These are phyloP conservation scores for Odocoileus virginianus DNA, from an alignment of 2,113 vertebrate species.

Conservation along the genomic window DNA sequence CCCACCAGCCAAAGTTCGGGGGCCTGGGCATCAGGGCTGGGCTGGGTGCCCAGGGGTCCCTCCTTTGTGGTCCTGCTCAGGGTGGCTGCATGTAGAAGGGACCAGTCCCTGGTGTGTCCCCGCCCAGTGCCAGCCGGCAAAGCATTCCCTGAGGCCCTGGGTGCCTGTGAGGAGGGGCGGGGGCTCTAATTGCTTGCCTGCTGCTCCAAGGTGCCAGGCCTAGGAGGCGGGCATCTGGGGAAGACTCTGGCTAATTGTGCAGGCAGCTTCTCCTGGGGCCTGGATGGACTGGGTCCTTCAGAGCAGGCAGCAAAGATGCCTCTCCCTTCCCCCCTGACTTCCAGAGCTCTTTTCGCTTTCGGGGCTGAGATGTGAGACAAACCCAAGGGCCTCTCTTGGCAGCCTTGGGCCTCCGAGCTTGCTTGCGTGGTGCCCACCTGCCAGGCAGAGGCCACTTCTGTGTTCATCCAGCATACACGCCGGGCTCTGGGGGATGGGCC, in stretches of 20 bases:
- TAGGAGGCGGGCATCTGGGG: background rate
- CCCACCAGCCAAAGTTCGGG: background rate
- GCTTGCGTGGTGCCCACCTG: background rate
- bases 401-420: background rate
- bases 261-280: background rate
- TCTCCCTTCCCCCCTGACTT: background rate
- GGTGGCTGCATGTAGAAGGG: background rate
- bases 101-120: background rate
- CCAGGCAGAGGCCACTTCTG: background rate
- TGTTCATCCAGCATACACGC: background rate
- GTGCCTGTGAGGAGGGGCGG: background rate
- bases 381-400: background rate
- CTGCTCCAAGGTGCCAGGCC: background rate
- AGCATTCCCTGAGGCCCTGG: background rate
- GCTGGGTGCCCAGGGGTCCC: background rate
- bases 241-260: background rate
- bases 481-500: accelerated
- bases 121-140: background rate
- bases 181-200: slow-evolving; percentile 48
- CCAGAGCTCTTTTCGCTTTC: too few relatives aligned
- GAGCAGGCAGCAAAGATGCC: background rate
- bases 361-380: accelerated
- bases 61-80: background rate
- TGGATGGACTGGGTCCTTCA: background rate
- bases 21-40: background rate